These are phyloP conservation scores for Caenorhabditis japonica DNA, from an alignment of 2,888 invertebrate genomes.

Conservation along the genomic window DNA sequence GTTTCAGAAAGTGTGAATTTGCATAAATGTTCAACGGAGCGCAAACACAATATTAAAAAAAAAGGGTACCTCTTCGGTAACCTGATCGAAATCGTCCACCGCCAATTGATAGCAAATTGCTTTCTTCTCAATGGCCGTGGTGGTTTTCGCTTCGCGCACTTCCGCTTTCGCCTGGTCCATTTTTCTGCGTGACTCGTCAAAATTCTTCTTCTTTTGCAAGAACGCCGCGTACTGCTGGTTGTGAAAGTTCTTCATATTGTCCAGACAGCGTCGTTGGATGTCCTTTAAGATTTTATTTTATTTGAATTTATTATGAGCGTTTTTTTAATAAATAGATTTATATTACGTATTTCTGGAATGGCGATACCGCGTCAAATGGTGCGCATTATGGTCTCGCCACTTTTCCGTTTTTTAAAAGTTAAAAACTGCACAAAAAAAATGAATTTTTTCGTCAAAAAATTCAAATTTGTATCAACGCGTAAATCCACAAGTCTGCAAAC, in stretches of 20 bases:
- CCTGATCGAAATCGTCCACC: slow-evolving; percentile 63
- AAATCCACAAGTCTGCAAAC: no score
- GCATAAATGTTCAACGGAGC: background rate
- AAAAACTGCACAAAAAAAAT: no score
- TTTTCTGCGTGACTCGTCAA: slow-evolving; percentile 48
- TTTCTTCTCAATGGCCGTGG: slow-evolving; percentile 66
- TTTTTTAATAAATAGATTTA: no score
- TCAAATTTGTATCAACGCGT: no score
- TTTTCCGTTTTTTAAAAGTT: no score
- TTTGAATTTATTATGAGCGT: no score
- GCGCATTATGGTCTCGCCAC: no score
- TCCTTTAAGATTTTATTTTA: no score
- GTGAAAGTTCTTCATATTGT: slow-evolving; percentile 19
- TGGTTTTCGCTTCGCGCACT: slow-evolving; percentile 64
- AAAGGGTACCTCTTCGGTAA: slow-evolving; percentile 42
- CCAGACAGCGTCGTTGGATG: slow-evolving; percentile 12
- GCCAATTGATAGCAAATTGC: slow-evolving; percentile 64
- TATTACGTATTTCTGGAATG: no score
- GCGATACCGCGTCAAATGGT: no score
- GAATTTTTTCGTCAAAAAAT: no score
- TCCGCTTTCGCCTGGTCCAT: slow-evolving; percentile 66
- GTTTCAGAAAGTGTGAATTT: background rate
- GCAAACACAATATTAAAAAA: background rate
- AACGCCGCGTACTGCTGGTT: slow-evolving; percentile 8
- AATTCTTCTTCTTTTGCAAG: slow-evolving; percentile 21